Evolutionary conservation across 2,113 vertebrate species (phyloP).

Genomic region (Acanthochromis polyacanthus): DNA sequence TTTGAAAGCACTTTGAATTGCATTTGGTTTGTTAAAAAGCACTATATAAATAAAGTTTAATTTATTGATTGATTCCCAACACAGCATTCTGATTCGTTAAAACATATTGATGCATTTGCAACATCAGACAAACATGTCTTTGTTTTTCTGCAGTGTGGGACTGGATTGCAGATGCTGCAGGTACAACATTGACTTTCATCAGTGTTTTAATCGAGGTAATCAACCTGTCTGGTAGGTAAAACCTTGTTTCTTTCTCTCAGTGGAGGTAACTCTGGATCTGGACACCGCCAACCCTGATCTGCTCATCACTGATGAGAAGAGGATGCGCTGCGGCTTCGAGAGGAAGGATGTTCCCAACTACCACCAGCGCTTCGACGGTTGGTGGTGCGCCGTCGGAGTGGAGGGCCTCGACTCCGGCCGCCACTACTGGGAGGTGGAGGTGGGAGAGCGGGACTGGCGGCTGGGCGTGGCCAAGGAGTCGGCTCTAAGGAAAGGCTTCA

Average conservation of each 20-base stretch:
- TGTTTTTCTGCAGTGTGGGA: slow-evolving; percentile 80
- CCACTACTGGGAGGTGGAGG: slow-evolving; percentile 89
- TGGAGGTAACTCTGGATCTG: slow-evolving; percentile 87
- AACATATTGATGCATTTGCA: slow-evolving; percentile 2
- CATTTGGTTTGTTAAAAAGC: no score
- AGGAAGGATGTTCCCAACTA: slow-evolving; percentile 85
- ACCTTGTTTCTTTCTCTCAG: slow-evolving; percentile 70
- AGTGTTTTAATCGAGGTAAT: neutral
- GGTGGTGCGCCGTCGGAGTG: slow-evolving; percentile 85
- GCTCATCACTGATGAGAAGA: slow-evolving; percentile 89
- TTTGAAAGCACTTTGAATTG: no score
- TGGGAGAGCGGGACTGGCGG: slow-evolving; percentile 92
- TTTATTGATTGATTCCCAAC: no score
- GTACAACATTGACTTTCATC: slow-evolving; percentile 59
- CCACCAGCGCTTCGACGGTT: slow-evolving; percentile 84
- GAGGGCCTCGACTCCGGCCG: slow-evolving; percentile 82
- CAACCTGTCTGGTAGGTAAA: neutral
- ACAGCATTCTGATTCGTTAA: neutral
- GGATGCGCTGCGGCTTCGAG: slow-evolving; percentile 89
- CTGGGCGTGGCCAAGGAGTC: slow-evolving; percentile 92
- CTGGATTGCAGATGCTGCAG: slow-evolving; percentile 84
- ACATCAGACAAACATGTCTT: neutral
- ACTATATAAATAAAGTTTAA: no score
- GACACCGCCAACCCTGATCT: slow-evolving; percentile 87
- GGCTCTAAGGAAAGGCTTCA: slow-evolving; percentile 88